phyloP scores from a whole-genome alignment of 2,888 invertebrate genomes.

The Acrobasis suavella region DNA sequence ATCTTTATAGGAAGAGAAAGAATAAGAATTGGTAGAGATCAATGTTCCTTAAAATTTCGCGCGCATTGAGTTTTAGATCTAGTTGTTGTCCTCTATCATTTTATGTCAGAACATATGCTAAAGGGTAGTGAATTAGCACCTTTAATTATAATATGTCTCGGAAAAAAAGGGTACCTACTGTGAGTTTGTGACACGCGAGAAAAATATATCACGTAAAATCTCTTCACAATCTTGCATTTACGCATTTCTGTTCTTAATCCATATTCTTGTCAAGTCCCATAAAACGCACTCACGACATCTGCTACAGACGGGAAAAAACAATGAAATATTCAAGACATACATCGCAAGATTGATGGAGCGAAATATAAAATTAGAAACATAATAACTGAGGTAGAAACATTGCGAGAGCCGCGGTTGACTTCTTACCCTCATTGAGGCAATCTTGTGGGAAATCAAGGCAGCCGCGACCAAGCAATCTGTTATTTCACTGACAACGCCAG shows the following conservation, averaged over 20 bases:
- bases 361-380: constrained; percentile 54
- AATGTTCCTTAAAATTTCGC: too few species aligned
- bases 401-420: constrained; percentile 55
- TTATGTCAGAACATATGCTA: too few species aligned
- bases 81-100: too few species aligned
- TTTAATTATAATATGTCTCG: too few species aligned
- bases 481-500: constrained; percentile 55
- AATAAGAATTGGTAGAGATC: too few species aligned
- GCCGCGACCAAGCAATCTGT: constrained; percentile 64
- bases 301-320: constrained; percentile 24
- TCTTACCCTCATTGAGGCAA: constrained; percentile 65
- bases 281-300: neutral
- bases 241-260: neutral
- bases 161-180: too few species aligned
- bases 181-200: too few species aligned
- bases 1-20: too few species aligned
- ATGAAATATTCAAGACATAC: constrained; percentile 42
- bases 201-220: too few species aligned
- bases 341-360: constrained; percentile 43
- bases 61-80: too few species aligned
- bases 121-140: too few species aligned
- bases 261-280: constrained; percentile 5
- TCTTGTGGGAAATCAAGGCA: constrained; percentile 73
- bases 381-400: constrained; percentile 46
- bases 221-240: too few species aligned